Conservation (phyloP, 2,888 invertebrate species). For the Clusia tigrina region DNA sequence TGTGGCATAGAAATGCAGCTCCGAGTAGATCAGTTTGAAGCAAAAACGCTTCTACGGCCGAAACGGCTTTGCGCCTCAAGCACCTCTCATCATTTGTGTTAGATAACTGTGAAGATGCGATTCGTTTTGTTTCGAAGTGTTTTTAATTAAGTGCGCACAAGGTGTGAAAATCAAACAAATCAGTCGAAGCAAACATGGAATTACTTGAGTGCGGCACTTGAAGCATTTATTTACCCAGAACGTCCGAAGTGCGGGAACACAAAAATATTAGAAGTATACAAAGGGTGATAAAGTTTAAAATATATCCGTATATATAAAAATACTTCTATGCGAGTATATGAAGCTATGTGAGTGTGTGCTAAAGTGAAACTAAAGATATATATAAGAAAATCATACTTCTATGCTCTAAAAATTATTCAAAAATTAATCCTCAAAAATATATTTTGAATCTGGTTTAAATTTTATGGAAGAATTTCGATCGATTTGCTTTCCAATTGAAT, state of each 20-base stretch:
- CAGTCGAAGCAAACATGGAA: background rate
- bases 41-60: too few relatives aligned
- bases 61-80: too few relatives aligned
- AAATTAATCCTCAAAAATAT: too few relatives aligned
- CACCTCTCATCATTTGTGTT: too few relatives aligned
- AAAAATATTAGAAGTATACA: background rate
- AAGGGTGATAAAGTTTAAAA: background rate
- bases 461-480: too few relatives aligned
- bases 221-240: background rate
- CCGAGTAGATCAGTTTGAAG: background rate
- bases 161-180: background rate
- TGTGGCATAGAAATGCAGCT: too few relatives aligned
- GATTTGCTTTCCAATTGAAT: too few relatives aligned
- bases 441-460: too few relatives aligned
- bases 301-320: background rate
- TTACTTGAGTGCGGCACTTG: background rate
- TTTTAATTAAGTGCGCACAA: background rate
- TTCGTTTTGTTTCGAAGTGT: background rate
- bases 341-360: too few relatives aligned
- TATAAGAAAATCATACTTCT: background rate
- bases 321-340: too few relatives aligned
- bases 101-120: background rate
- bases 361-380: background rate
- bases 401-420: background rate
- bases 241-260: background rate